Percentiles rank a stretch among this genome's conserved stretches.
phyloP scores from a whole-genome alignment of 2,888 invertebrate species.

The Cataglyphis altisquamis region DNA sequence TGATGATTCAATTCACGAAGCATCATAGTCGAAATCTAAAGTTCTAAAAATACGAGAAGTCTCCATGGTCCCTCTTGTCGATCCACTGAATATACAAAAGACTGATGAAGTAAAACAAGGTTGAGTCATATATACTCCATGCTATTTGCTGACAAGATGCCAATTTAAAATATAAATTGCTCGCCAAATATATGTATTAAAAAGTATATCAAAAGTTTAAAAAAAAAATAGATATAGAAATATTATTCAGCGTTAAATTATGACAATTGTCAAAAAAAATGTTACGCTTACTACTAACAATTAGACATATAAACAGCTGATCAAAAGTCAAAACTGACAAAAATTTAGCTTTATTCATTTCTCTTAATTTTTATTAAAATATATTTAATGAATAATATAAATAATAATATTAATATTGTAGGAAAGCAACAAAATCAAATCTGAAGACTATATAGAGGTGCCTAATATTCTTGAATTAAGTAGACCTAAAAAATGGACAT shows the following conservation, averaged over 20 bases:
- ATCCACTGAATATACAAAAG: too few relatives aligned
- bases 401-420: conserved; percentile 55
- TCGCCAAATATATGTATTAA: too few relatives aligned
- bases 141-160: too few relatives aligned
- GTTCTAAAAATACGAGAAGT: too few relatives aligned
- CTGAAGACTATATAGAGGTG: conserved; percentile 76
- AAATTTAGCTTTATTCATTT: background rate
- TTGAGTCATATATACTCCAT: too few relatives aligned
- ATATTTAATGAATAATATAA: background rate
- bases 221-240: background rate
- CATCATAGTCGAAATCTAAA: too few relatives aligned
- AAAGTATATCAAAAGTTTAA: background rate
- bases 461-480: conserved; percentile 71
- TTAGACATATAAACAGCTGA: background rate
- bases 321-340: too few relatives aligned
- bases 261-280: background rate
- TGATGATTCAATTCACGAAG: too few relatives aligned
- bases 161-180: too few relatives aligned
- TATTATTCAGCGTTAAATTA: background rate
- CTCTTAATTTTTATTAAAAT: background rate
- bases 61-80: too few relatives aligned
- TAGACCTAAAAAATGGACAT: conserved; percentile 82
- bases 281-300: background rate
- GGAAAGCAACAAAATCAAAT: conserved; percentile 67
- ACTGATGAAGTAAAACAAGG: too few relatives aligned